Base-by-base conservation (phyloP, 2,797 vertebrate species). In the Loris lydekkerianus region DNA sequence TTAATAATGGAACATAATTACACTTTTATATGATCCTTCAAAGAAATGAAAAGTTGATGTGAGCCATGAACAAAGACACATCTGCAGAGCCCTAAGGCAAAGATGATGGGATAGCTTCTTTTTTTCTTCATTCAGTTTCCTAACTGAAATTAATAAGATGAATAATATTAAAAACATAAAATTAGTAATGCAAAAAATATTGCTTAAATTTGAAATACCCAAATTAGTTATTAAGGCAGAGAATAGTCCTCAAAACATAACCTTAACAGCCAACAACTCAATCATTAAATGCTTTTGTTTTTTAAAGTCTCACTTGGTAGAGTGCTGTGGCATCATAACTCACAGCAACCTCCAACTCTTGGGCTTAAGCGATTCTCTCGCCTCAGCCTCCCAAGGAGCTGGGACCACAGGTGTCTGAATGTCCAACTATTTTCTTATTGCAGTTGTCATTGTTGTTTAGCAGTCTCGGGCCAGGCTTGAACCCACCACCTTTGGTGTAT, bases 171-270 rank as follows among this genome's bases (percentile, higher is more conserved):
- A 65, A 29, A 65, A 67, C n/a, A 67, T 67, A 31, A 67, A 67
- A 67, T n/a, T 18, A 67, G n/a, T n/a, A 72, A 84, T 67, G 46
- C 11, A 37, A 61, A 88, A 87, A 82, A 49, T 73, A 85, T 40
- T 34, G 56, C 4, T 89, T 92, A 75, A 89, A 56, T 76, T 90
- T 40, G 40, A 95, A 96, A 96, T 86, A 37, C 8, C 67, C 87
- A 94, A 91, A 76, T 91, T 91, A 40, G 11, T 91, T 80, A 72
- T 65, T 72, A 77, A 60, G 34, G 46, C 56, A 58, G 23, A n/a
- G 10, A 61, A 46, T 58, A 83, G 60, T 77, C 5, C 25, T n/a
- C 75, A 67, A 86, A 91, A 58, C 84, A 87, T 92, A 97, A 89
- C 29, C 34, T 76, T 7, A 81, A 96, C 93, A 53, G 15, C 6